A percentile compares a stretch with the other conserved stretches of the same genome.
Evolutionary conservation across 2,888 invertebrate species (phyloP).

Genomic region (Rhabditoides inermis): DNA sequence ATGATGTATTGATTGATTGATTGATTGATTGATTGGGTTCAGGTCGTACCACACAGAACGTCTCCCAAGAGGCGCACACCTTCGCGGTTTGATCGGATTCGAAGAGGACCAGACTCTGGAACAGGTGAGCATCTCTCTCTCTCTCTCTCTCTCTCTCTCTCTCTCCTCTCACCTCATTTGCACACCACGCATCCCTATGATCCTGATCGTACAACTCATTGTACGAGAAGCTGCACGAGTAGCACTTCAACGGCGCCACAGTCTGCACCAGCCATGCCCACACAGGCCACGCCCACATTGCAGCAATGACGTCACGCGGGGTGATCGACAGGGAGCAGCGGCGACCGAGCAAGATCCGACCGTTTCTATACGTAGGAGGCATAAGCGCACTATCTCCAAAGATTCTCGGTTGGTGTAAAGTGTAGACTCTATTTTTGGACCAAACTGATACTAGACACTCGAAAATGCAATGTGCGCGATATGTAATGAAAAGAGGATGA

Average conservation of each 20-base stretch:
- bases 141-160: background rate
- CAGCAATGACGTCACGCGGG: conserved; percentile 32
- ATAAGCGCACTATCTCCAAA: conserved; percentile 29
- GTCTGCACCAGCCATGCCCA: too few relatives aligned
- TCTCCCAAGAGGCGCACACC: conserved; percentile 45
- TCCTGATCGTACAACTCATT: conserved; percentile 46
- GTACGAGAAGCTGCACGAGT: conserved; percentile 44
- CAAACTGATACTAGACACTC: too few relatives aligned
- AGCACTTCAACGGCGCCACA: conserved; percentile 28
- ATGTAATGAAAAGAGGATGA: too few relatives aligned
- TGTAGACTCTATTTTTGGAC: too few relatives aligned
- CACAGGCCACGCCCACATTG: too few relatives aligned
- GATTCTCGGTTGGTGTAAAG: conserved; percentile 33
- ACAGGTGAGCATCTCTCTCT: too few relatives aligned
- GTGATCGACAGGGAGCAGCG: conserved; percentile 34
- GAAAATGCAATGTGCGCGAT: too few relatives aligned
- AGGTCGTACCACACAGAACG: conserved; percentile 39
- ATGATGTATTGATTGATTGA: background rate
- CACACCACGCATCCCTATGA: conserved; percentile 47
- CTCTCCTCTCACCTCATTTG: conserved; percentile 34
- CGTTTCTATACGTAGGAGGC: conserved; percentile 35
- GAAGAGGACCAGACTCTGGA: conserved; percentile 19
- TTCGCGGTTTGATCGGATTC: conserved; percentile 40
- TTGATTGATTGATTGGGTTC: background rate
- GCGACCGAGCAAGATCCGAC: conserved; percentile 29